phyloP scores from a whole-genome alignment of 1,140 invertebrate genomes.

The Venturia canescens region DNA sequence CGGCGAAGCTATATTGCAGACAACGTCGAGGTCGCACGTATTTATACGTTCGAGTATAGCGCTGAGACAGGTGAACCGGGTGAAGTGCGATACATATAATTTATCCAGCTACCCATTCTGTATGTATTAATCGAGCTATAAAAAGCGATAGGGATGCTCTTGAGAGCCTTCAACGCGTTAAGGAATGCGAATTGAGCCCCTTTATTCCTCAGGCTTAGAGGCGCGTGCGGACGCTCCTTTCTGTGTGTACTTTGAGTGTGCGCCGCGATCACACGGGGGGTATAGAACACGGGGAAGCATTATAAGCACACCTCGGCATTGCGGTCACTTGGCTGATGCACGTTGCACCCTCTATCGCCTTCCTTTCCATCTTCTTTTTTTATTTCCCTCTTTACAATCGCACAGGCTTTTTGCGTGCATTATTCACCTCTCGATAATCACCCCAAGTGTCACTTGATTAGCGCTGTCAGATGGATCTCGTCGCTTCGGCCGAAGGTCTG shows the following conservation, averaged over 20 bases:
- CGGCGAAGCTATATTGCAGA: slow-evolving; percentile 29
- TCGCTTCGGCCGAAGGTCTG: background rate
- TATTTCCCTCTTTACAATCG: background rate
- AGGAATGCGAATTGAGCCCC: background rate
- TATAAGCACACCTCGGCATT: slow-evolving; percentile 35
- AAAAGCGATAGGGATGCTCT: background rate
- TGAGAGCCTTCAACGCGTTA: background rate
- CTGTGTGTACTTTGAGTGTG: too few species aligned
- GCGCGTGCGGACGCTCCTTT: too few species aligned
- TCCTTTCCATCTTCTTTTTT: slow-evolving; percentile 23
- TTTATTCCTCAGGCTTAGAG: background rate
- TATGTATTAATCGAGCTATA: background rate
- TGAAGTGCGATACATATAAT: slow-evolving; percentile 16
- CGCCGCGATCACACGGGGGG: background rate
- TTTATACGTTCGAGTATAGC: slow-evolving; percentile 33
- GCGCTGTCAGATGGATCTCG: background rate
- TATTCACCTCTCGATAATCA: slow-evolving; percentile 33
- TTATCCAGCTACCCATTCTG: background rate
- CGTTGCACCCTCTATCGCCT: slow-evolving; percentile 21
- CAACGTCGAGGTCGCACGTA: slow-evolving; percentile 38
- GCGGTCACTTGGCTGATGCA: slow-evolving; percentile 45
- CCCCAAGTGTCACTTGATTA: background rate
- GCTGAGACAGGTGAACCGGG: slow-evolving; percentile 17
- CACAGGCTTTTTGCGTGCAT: background rate
- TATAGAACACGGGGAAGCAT: background rate